Percentiles rank a stretch among this genome's conserved stretches.
Evolutionary conservation across 2,797 vertebrate genomes (phyloP).

Genomic region (Mormyrus proboscirostris): DNA sequence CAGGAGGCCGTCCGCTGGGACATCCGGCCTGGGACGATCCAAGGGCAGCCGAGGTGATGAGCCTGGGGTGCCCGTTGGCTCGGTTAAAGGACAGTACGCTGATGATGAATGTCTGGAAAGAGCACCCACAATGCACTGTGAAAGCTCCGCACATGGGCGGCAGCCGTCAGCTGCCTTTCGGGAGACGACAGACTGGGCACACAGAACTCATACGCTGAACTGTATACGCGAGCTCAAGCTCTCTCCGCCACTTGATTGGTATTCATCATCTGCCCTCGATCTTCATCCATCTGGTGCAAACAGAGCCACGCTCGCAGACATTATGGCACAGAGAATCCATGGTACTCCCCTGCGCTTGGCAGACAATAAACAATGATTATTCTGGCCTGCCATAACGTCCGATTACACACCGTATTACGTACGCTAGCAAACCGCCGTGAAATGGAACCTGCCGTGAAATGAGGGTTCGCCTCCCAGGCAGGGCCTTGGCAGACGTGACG

Average conservation of each 20-base stretch:
- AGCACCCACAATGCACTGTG: conserved; percentile 36
- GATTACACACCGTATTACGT: not conserved
- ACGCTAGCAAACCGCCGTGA: not conserved
- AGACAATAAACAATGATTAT: not conserved
- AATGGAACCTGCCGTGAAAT: not conserved
- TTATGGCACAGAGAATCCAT: not conserved
- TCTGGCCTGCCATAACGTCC: not conserved
- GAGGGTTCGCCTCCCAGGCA: not conserved
- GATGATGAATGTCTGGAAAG: conserved; percentile 48
- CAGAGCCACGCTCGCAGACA: not conserved
- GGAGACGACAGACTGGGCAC: conserved; percentile 48
- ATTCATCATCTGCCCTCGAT: conserved; percentile 51
- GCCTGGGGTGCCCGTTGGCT: conserved; percentile 31
- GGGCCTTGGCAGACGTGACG: not conserved
- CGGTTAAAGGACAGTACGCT: conserved; percentile 37
- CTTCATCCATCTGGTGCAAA: conserved; percentile 29
- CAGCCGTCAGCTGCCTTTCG: conserved; percentile 38
- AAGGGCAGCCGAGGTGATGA: not conserved
- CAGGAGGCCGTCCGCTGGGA: conserved; percentile 42
- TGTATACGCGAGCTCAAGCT: conserved; percentile 46
- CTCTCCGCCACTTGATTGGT: conserved; percentile 49
- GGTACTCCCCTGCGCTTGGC: not conserved
- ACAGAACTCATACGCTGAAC: conserved; percentile 57
- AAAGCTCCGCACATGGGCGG: conserved; percentile 27
- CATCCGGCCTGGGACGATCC: not conserved